A percentile compares a stretch with the other conserved stretches of the same genome.
Evolutionary conservation across 2,888 invertebrate genomes (phyloP).

Genomic region (Phorcus lineatus): DNA sequence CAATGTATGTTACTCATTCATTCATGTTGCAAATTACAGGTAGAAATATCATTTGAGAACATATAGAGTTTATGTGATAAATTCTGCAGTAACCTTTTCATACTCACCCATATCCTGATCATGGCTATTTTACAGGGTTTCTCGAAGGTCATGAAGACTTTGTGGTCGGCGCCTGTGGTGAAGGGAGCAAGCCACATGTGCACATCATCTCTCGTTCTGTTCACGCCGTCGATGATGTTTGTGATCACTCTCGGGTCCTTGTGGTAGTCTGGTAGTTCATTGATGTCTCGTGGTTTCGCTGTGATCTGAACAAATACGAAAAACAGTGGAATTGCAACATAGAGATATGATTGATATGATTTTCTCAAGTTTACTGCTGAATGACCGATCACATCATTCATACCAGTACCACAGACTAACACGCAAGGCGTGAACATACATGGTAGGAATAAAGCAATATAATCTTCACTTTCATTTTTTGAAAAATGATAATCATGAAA

Average conservation of each 20-base stretch:
- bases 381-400: too few species aligned
- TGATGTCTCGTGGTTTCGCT: constrained; percentile 79
- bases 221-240: constrained; percentile 84
- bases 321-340: not conserved
- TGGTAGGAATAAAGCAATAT: too few species aligned
- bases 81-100: too few species aligned
- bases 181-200: constrained; percentile 86
- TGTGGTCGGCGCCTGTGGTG: constrained; percentile 80
- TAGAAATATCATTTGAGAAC: too few species aligned
- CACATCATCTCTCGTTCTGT: constrained; percentile 85
- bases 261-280: constrained; percentile 83
- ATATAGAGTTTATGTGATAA: too few species aligned
- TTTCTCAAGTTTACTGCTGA: too few species aligned
- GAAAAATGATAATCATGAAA: too few species aligned
- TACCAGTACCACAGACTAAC: too few species aligned
- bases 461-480: too few species aligned
- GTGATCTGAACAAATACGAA: constrained; percentile 75
- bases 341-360: too few species aligned
- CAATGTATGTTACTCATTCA: too few species aligned
- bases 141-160: constrained; percentile 80
- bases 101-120: constrained; percentile 83
- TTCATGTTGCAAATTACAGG: not conserved
- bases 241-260: constrained; percentile 81
- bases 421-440: too few species aligned
- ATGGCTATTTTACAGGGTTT: constrained; percentile 80